Evolutionary conservation across 2,888 invertebrate species (phyloP).

Genomic region (Caenorhabditis becei): DNA sequence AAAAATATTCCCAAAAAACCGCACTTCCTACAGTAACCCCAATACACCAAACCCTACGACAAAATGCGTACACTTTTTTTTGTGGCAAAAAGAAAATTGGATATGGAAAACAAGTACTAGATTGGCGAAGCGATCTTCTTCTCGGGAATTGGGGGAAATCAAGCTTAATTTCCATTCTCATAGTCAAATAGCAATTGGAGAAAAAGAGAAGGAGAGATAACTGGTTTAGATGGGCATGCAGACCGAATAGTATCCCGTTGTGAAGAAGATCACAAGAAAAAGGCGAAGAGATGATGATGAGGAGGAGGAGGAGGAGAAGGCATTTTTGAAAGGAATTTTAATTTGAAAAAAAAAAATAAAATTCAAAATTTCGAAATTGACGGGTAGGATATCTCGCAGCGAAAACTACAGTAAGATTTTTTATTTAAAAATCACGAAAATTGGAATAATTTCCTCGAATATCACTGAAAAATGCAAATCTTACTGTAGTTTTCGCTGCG

Average conservation of each 20-base stretch:
- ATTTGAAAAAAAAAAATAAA: background rate
- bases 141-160: slow-evolving; percentile 4
- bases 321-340: background rate
- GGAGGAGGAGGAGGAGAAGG: background rate
- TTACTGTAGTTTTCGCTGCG: too few relatives aligned
- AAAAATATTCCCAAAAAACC: background rate
- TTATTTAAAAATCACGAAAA: too few relatives aligned
- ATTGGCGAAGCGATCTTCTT: background rate
- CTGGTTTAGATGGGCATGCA: background rate
- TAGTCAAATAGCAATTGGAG: background rate
- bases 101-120: background rate
- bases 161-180: slow-evolving; percentile 19
- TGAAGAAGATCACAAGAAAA: background rate
- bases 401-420: too few relatives aligned
- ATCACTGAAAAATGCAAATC: too few relatives aligned
- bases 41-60: background rate
- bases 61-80: background rate
- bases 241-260: slow-evolving; percentile 2
- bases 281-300: too few relatives aligned
- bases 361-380: too few relatives aligned
- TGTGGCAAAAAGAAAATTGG: background rate
- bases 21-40: too few relatives aligned
- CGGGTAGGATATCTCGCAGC: too few relatives aligned
- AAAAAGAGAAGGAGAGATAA: background rate
- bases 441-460: too few relatives aligned